Evolutionary conservation across 2,113 vertebrate genomes (phyloP), one percentile per base, ranked within the genome.

Genomic region (Shinisaurus crocodilurus): DNA sequence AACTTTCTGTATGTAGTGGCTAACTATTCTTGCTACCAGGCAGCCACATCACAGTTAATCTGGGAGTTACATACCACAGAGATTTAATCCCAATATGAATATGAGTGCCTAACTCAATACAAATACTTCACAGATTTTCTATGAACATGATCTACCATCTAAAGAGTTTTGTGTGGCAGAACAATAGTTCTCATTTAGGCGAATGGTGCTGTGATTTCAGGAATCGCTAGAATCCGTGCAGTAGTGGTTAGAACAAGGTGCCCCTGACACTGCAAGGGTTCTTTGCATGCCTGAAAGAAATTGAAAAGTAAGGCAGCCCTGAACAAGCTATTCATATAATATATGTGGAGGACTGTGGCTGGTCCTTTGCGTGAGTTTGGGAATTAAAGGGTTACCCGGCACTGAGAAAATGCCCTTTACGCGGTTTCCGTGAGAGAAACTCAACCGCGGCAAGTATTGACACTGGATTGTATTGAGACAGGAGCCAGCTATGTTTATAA

Each of bases 401-500:
- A n/a, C n/a, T n/a, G n/a, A n/a, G n/a, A n/a, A n/a, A n/a, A n/a
- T n/a, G n/a, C n/a, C n/a, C n/a, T n/a, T n/a, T n/a, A n/a, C n/a
- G n/a, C n/a, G n/a, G n/a, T n/a, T n/a, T n/a, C n/a, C n/a, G n/a
- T n/a, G n/a, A n/a, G n/a, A n/a, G n/a, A n/a, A n/a, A n/a, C n/a
- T n/a, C n/a, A n/a, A n/a, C n/a, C n/a, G n/a, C n/a, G n/a, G n/a
- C n/a, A n/a, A n/a, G n/a, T n/a, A n/a, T n/a, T n/a, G n/a, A n/a
- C n/a, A n/a, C n/a, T n/a, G n/a, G n/a, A n/a, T n/a, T n/a, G n/a
- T n/a, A n/a, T n/a, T n/a, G n/a, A n/a, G n/a, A n/a, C n/a, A n/a
- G n/a, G n/a, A n/a, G n/a, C n/a, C n/a, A n/a, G n/a, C n/a, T n/a
- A 67, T 88, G 83, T 69, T 87, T 82, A 90, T 92, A 94, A 86